phyloP scores from a whole-genome alignment of 2,888 invertebrate genomes.

The Spicauda simplicius region DNA sequence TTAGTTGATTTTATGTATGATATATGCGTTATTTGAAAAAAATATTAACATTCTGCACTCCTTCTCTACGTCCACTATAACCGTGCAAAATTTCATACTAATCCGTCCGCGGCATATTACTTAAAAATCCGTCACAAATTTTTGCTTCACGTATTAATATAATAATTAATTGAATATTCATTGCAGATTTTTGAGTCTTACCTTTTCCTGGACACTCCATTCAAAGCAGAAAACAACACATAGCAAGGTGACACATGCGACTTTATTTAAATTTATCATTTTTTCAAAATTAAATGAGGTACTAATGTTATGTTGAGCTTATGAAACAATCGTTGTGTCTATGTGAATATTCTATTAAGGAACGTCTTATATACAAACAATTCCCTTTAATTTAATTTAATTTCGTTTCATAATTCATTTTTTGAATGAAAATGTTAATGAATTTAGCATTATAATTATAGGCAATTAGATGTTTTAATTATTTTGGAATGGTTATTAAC shows the following conservation, averaged over 20 bases:
- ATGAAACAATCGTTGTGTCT: background rate
- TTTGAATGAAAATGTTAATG: background rate
- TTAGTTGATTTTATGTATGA: no score
- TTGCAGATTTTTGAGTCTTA: background rate
- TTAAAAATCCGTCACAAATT: no score
- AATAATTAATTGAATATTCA: no score
- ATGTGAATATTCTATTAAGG: background rate
- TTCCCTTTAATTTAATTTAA: background rate
- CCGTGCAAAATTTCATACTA: no score
- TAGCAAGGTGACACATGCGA: background rate
- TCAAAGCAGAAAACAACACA: constrained; percentile 12
- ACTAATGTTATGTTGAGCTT: background rate
- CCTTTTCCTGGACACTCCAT: constrained; percentile 25
- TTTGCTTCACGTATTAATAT: no score
- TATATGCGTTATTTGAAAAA: no score
- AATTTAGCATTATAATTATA: background rate
- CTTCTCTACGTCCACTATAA: no score
- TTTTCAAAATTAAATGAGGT: background rate
- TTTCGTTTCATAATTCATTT: background rate
- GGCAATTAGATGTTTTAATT: background rate
- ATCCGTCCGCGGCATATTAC: no score
- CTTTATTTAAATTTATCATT: background rate
- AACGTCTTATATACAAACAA: background rate
- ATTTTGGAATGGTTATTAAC: background rate
- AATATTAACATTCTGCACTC: no score